phyloP scores from a whole-genome alignment of 2,888 invertebrate genomes.

The Xestia c-nigrum region DNA sequence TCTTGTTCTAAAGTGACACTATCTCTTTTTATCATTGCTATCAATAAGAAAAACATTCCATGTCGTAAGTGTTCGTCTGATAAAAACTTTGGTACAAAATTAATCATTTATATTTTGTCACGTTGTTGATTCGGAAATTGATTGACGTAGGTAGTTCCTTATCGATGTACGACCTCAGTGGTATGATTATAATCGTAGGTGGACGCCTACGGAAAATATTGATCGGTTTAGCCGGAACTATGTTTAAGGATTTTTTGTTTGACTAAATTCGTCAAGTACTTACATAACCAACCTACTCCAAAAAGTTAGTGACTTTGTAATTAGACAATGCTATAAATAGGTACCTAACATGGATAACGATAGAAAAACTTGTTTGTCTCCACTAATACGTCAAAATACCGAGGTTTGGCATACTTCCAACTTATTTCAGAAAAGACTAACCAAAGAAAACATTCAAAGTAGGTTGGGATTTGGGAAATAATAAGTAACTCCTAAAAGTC shows the following conservation, averaged over 20 bases:
- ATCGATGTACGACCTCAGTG: conserved; percentile 15
- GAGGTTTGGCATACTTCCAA: conserved; percentile 54
- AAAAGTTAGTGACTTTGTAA: conserved; percentile 13
- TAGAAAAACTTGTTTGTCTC: conserved; percentile 41
- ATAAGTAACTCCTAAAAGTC: not conserved
- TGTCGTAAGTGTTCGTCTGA: conserved; percentile 6
- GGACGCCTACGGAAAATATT: conserved; percentile 42
- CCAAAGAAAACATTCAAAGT: conserved; percentile 26
- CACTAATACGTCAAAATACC: conserved; percentile 28
- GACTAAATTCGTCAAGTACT: conserved; percentile 5
- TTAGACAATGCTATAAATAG: conserved; percentile 43
- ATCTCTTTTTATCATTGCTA: conserved; percentile 41
- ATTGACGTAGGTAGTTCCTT: conserved; percentile 38
- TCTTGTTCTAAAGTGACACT: conserved; percentile 15
- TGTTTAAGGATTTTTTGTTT: not conserved
- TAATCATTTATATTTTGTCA: conserved; percentile 18
- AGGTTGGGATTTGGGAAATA: conserved; percentile 10
- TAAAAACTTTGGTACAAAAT: not conserved
- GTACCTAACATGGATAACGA: not conserved
- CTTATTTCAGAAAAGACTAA: conserved; percentile 32
- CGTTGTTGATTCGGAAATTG: conserved; percentile 12
- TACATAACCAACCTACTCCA: not conserved
- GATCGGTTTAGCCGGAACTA: conserved; percentile 21
- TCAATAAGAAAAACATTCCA: conserved; percentile 20
- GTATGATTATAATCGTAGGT: conserved; percentile 43